phyloP scores from a whole-genome alignment of 2,113 vertebrate genomes.

The Pachyramphus minor region DNA sequence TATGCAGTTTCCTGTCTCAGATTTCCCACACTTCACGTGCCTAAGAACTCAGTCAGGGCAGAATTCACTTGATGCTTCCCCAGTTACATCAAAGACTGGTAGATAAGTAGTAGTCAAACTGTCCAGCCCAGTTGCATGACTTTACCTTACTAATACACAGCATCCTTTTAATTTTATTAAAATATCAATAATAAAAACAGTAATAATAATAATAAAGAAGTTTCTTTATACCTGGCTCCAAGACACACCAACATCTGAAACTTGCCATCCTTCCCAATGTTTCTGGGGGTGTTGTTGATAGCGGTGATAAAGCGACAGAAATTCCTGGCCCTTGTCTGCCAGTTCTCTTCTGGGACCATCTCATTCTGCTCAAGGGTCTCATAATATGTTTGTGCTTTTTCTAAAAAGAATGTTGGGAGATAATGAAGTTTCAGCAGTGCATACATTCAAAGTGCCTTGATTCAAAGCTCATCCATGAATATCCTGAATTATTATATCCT shows the following conservation, averaged over 20 bases:
- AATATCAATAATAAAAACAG: background rate
- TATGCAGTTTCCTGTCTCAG: background rate
- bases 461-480: background rate
- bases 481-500: background rate
- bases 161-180: background rate
- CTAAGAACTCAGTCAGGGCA: background rate
- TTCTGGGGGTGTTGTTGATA: slow-evolving; percentile 91
- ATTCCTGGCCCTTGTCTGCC: slow-evolving; percentile 88
- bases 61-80: background rate
- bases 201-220: background rate
- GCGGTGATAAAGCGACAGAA: slow-evolving; percentile 95
- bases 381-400: slow-evolving; percentile 96
- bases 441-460: background rate
- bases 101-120: background rate
- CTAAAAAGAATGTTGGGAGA: slow-evolving; percentile 68
- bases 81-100: background rate
- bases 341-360: slow-evolving; percentile 88
- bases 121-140: background rate
- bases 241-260: slow-evolving; percentile 99
- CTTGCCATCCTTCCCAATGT: slow-evolving; percentile 98
- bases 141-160: background rate
- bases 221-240: slow-evolving; percentile 85
- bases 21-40: background rate
- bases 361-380: slow-evolving; percentile 89
- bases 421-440: background rate